A percentile compares a stretch with the other conserved stretches of the same genome.
These are phyloP conservation scores for Zeus faber DNA, from an alignment of 2,113 vertebrate species.

Conservation along the genomic window DNA sequence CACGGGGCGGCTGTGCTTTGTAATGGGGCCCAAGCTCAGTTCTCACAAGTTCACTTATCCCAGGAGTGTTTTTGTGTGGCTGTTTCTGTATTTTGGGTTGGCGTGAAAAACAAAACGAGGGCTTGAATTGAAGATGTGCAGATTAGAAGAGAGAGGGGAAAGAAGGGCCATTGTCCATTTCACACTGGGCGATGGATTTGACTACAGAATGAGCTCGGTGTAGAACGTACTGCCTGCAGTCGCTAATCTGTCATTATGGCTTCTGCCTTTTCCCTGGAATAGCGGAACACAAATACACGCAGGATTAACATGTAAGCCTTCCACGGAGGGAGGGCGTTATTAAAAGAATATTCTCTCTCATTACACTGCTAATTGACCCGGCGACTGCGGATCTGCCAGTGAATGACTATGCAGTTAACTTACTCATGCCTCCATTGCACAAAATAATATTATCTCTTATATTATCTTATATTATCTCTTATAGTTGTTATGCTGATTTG, in stretches of 20 bases:
- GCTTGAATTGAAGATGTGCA: not conserved
- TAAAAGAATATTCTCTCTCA: slow-evolving; percentile 48
- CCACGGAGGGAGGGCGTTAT: slow-evolving; percentile 42
- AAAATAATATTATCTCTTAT: no score
- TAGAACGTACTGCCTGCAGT: slow-evolving; percentile 27
- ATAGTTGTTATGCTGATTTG: no score
- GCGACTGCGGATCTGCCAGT: slow-evolving; percentile 17
- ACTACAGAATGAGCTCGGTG: slow-evolving; percentile 38
- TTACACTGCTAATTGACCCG: slow-evolving; percentile 45
- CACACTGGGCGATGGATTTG: slow-evolving; percentile 41
- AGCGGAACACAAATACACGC: slow-evolving; percentile 16
- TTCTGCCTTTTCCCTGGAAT: slow-evolving; percentile 41
- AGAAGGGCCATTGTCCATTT: slow-evolving; percentile 38
- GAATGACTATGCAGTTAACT: slow-evolving; percentile 12
- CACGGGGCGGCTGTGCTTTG: slow-evolving; percentile 43
- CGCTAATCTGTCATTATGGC: slow-evolving; percentile 52
- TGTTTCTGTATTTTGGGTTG: not conserved
- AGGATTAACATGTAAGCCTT: slow-evolving; percentile 52
- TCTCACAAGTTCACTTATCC: slow-evolving; percentile 16
- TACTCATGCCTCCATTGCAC: slow-evolving; percentile 6
- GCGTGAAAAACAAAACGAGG: not conserved
- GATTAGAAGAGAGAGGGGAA: not conserved
- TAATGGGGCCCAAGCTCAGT: slow-evolving; percentile 31
- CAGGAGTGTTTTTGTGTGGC: not conserved
- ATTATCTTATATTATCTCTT: no score